These are phyloP conservation scores for Gasterosteus aculeatus DNA, from an alignment of 2,113 vertebrate species.

Conservation along the genomic window DNA sequence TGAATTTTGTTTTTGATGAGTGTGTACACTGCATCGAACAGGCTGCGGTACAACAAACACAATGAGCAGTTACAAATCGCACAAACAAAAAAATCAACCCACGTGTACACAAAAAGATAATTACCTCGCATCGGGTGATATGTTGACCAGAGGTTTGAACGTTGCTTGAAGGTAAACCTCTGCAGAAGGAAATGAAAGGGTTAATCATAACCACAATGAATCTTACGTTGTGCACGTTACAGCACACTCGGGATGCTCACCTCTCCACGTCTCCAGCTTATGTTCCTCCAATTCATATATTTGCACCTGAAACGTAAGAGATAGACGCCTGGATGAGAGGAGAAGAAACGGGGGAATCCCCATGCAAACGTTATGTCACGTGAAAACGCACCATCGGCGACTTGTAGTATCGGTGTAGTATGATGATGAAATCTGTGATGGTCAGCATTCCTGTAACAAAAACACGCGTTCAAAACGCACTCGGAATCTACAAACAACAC, in stretches of 20 bases:
- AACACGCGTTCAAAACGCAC: constrained; percentile 5
- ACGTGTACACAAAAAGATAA: not conserved
- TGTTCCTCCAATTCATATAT: constrained; percentile 99
- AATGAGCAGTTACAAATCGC: not conserved
- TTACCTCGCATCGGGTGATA: constrained; percentile 97
- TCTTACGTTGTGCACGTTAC: not conserved
- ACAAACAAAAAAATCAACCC: not conserved
- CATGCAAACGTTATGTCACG: not conserved
- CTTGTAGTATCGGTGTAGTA: constrained; percentile 99
- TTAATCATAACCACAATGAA: not conserved
- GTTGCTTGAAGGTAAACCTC: constrained; percentile 99
- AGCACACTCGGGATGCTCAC: constrained; percentile 69
- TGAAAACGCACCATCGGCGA: constrained; percentile 90
- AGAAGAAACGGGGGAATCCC: not conserved
- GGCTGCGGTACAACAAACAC: constrained; percentile 77
- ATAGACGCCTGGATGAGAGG: not conserved
- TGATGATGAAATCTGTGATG: constrained; percentile 99
- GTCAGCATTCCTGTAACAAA: constrained; percentile 93
- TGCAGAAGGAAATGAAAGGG: constrained; percentile 69
- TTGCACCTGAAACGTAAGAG: constrained; percentile 87
- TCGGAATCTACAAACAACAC: not conserved
- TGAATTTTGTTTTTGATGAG: constrained; percentile 99
- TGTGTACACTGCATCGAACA: constrained; percentile 97
- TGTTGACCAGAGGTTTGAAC: constrained; percentile 99
- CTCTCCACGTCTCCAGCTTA: constrained; percentile 98